Base-by-base conservation (phyloP, 2,797 vertebrate genomes). In the Hydrocynus forskahlii region DNA sequence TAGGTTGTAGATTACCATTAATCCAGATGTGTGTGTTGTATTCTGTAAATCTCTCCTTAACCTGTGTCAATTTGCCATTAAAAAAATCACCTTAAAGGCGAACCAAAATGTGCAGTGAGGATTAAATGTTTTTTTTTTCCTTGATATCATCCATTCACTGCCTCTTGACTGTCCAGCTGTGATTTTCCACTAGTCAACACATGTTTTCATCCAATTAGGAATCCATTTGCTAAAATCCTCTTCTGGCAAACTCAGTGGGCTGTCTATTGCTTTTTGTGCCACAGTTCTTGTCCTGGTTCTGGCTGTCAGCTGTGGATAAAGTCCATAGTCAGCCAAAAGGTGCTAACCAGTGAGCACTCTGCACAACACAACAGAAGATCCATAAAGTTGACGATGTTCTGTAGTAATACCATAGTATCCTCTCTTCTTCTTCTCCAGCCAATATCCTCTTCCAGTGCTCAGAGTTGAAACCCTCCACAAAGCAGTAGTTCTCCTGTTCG, bases 401-500 rank as follows among this genome's bases (percentile, higher is more conserved):
- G 7, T 25, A 48, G 38, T 4, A 17, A 55, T 52, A 13, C 63
- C 8, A 29, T n/a, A 54, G 40, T 43, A 45, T 17, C 21, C 2
- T 3, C 55, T 43, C 54, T 4, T 59, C 40, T 57, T 43, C 52
- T 80, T 29, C 21, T 10, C 38, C 14, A 57, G 71, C 50, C 59
- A 71, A 8, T 6, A 2, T 67, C 21, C n/a, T 54, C 23, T 9
- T 68, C 52, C 29, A 35, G 54, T 64, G 40, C 7, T 57, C 3
- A 23, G 48, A 54, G 23, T 69, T 55, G 21, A 64, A 64, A 16
- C 59, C 50, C 38, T 48, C 35, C 25, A 63, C 48, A 45, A 23
- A 70, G 71, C 40, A 59, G 14, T 10, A 43, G 74, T 70, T 63
- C 52, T 68, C 6, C 25, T 60, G 55, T 75, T 59, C 48, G 57